Evolutionary conservation across 2,113 vertebrate genomes (phyloP).

Genomic region (Periophthalmodon schlosseri): DNA sequence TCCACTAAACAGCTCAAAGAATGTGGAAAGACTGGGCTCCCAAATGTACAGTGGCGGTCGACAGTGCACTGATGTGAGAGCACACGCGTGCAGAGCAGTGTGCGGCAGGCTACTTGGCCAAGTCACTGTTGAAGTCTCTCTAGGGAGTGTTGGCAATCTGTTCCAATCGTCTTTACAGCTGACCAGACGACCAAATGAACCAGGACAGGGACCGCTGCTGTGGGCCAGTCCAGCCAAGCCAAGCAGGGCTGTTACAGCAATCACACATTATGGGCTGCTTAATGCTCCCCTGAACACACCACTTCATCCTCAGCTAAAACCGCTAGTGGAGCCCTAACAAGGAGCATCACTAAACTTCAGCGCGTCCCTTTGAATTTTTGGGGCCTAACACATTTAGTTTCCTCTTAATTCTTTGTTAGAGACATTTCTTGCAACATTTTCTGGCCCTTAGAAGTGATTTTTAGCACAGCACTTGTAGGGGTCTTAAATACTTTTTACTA

Average conservation of each 20-base stretch:
- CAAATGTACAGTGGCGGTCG: conserved; percentile 58
- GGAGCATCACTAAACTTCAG: conserved; percentile 25
- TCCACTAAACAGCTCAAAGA: conserved; percentile 57
- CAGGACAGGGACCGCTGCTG: conserved; percentile 80
- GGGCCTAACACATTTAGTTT: background rate
- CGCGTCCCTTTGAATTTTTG: background rate
- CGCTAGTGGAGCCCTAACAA: conserved; percentile 36
- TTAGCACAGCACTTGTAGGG: background rate
- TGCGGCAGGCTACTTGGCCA: conserved; percentile 72
- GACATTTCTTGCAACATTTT: background rate
- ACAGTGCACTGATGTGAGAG: conserved; percentile 67
- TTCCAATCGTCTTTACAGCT: conserved; percentile 83
- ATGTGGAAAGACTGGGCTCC: conserved; percentile 71
- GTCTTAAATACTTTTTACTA: conserved; percentile 8
- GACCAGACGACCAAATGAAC: conserved; percentile 80
- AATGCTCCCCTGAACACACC: conserved; percentile 65
- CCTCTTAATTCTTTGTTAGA: background rate
- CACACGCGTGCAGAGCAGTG: conserved; percentile 56
- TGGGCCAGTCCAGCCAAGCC: conserved; percentile 76
- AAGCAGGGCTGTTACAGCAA: conserved; percentile 71
- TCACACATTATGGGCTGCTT: conserved; percentile 69
- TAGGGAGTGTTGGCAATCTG: conserved; percentile 81
- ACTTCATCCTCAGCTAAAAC: conserved; percentile 54
- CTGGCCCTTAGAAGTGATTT: background rate
- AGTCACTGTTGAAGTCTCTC: conserved; percentile 73